Conservation (phyloP, 2,113 vertebrate species). For the Nycticryphes semicollaris region DNA sequence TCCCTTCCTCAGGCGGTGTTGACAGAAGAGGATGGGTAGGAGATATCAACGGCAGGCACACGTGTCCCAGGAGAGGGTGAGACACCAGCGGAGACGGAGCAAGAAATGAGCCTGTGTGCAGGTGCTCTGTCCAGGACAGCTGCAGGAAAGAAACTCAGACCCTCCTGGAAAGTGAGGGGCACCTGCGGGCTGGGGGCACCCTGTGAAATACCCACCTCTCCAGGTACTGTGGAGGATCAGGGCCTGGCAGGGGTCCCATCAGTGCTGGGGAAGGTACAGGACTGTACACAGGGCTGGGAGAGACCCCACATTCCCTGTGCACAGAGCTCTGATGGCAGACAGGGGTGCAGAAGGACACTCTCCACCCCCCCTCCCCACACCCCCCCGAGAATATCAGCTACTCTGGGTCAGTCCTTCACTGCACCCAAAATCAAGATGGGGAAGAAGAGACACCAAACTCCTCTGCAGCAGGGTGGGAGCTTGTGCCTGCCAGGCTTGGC, state of each 20-base stretch:
- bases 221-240: rapidly evolving
- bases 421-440: background rate
- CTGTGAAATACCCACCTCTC: background rate
- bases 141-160: background rate
- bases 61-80: constrained; percentile 14
- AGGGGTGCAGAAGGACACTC: background rate
- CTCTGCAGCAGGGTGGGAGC: rapidly evolving
- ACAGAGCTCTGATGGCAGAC: background rate
- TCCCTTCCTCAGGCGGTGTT: constrained; percentile 56
- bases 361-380: background rate
- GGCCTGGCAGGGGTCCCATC: background rate
- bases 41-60: constrained; percentile 37
- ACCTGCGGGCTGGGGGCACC: background rate
- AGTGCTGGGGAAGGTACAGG: background rate
- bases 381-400: background rate
- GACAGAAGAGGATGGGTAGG: constrained; percentile 57
- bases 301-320: background rate
- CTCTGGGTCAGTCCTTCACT: background rate
- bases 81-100: background rate
- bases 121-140: background rate
- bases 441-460: background rate
- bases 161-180: background rate
- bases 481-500: background rate
- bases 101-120: background rate
- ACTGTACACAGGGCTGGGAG: rapidly evolving